Conservation (phyloP, 1,140 invertebrate species). For the Centruroides sculpturatus region DNA sequence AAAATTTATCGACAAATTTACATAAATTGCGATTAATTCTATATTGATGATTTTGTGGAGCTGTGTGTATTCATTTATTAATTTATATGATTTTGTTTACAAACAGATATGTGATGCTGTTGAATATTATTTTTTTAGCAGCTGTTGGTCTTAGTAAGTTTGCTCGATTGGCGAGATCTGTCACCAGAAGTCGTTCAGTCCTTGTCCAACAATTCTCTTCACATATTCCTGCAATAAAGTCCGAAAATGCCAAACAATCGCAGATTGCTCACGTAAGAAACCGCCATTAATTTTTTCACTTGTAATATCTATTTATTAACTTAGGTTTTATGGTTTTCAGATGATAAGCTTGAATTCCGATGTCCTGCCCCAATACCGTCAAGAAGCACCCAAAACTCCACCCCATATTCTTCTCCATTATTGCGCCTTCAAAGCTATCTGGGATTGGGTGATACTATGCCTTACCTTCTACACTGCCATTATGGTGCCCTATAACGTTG, state of each 20-base stretch:
- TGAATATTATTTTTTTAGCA: constrained; percentile 51
- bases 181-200: constrained; percentile 82
- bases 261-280: constrained; percentile 78
- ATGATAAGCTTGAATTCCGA: constrained; percentile 94
- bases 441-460: constrained; percentile 99
- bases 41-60: too few species aligned
- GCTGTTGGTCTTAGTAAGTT: constrained; percentile 90
- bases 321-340: constrained; percentile 34
- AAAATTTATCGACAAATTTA: too few species aligned
- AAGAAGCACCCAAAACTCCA: constrained; percentile 98
- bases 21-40: too few species aligned
- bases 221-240: constrained; percentile 74
- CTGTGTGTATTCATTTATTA: too few species aligned
- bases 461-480: constrained; percentile 99
- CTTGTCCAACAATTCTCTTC: constrained; percentile 82
- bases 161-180: constrained; percentile 87
- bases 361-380: constrained; percentile 95
- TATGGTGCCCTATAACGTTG: constrained; percentile 99
- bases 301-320: too few species aligned
- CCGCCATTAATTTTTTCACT: not conserved
- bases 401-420: constrained; percentile 95
- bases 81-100: too few species aligned
- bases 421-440: constrained; percentile 90
- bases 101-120: too few species aligned
- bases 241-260: constrained; percentile 65